Evolutionary conservation across 2,888 invertebrate species (phyloP), one percentile per base, ranked within the genome.

Genomic region (Leptopilina syphax): DNA sequence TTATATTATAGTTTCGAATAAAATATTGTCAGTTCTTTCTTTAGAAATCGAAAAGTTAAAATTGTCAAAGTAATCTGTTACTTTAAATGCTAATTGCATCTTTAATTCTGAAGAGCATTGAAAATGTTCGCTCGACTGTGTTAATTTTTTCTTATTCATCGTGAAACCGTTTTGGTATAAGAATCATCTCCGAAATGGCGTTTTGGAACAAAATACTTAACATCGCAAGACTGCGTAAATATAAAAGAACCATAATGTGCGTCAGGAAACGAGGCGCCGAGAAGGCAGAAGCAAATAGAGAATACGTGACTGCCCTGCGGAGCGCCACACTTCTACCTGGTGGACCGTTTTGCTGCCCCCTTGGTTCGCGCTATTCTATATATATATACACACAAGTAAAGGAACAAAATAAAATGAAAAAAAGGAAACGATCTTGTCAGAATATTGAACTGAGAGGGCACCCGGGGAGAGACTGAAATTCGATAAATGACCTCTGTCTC

Each of bases 231-330:
- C 73, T 73, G 34, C 54, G 57, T 57, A 73, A 73, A 73, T 57
- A 73, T 73, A 73, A 73, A 73, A 54, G 34, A 57, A 27, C n/a
- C 34, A 73, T 73, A 73, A 73, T 73, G 73, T 34, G 12, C 50
- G 73, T 73, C 54, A 73, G 34, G 54, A 70, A 54, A 70, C 27
- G 70, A 73, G 73, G 57, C 73, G 73, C 73, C 73, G n/a, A 34
- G 34, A 73, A 54, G 73, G 50, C 57, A 73, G 73, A 57, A 73
- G 73, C 73, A 73, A 73, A 73, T 73, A 73, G 73, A 73, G 27
- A 73, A 73, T 54, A 73, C 73, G 73, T 73, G 73, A 73, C 73
- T 73, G 73, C 57, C 73, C 57, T 70, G 70, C 27, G 54, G 70
- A 70, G 70, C 70, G 18, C n/a, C 18, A 24, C 24, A 13, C 70